Conservation (phyloP, 2,113 vertebrate species). For the Callithrix jacchus region DNA sequence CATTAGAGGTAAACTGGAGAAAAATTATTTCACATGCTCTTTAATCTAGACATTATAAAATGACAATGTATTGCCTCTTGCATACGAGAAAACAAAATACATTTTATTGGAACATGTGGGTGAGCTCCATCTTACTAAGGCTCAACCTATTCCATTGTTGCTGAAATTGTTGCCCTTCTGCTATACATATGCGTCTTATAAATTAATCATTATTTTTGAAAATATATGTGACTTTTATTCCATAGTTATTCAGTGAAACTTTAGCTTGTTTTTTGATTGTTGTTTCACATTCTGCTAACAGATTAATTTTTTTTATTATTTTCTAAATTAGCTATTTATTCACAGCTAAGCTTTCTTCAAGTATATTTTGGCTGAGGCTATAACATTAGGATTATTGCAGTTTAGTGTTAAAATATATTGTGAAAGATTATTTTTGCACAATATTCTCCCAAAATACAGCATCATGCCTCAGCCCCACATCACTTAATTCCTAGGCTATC, state of each 20-base stretch:
- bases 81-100: conserved; percentile 4
- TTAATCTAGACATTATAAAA: not conserved
- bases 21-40: not conserved
- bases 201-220: conserved; percentile 2
- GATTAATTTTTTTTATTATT: not conserved
- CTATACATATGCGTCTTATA: not conserved
- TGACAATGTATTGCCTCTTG: not conserved
- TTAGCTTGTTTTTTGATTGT: not conserved
- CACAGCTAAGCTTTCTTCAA: conserved; percentile 32
- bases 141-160: not conserved
- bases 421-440: not conserved
- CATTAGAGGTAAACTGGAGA: not conserved
- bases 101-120: not conserved
- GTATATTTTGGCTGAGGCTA: not conserved
- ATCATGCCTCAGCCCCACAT: not conserved
- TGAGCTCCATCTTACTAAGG: not conserved
- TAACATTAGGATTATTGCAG: not conserved
- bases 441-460: not conserved
- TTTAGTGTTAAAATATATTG: conserved; percentile 17
- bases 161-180: not conserved
- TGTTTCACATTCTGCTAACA: not conserved
- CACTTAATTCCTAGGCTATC: not conserved
- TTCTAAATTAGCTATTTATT: conserved; percentile 41
- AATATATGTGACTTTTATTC: not conserved
- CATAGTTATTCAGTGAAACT: not conserved